Evolutionary conservation across 2,888 invertebrate genomes (phyloP).

Genomic region (Crioceris asparagi): DNA sequence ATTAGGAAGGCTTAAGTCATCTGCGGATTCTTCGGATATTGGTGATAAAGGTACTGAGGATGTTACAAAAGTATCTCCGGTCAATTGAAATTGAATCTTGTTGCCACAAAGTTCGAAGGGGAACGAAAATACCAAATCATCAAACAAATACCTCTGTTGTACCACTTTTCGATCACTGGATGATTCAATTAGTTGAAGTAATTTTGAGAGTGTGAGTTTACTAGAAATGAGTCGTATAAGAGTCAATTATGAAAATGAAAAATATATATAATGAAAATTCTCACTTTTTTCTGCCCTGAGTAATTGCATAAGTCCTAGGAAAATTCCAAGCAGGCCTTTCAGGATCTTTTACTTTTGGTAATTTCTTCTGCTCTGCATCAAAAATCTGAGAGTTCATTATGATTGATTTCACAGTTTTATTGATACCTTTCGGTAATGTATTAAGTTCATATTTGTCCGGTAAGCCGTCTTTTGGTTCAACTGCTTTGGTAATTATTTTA

Average conservation of each 20-base stretch:
- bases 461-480: conserved; percentile 50
- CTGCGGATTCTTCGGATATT: conserved; percentile 39
- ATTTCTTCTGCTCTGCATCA: conserved; percentile 68
- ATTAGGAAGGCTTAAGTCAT: conserved; percentile 51
- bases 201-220: conserved; percentile 50
- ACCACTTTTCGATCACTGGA: conserved; percentile 44
- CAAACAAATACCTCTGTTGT: conserved; percentile 46
- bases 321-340: conserved; percentile 60
- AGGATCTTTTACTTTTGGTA: conserved; percentile 63
- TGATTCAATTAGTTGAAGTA: conserved; percentile 59
- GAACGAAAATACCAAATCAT: conserved; percentile 47
- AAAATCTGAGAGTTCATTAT: conserved; percentile 56
- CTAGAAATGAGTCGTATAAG: no score
- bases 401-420: conserved; percentile 51
- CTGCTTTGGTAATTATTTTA: conserved; percentile 68
- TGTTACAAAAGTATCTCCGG: conserved; percentile 56
- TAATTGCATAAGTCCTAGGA: conserved; percentile 65
- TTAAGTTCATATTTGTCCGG: conserved; percentile 47
- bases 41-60: conserved; percentile 51
- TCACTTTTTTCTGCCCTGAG: conserved; percentile 44
- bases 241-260: not conserved
- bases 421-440: conserved; percentile 42
- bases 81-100: conserved; percentile 52
- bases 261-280: not conserved
- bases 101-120: conserved; percentile 51